These are phyloP conservation scores for Synergus laeviventris DNA, from an alignment of 2,888 invertebrate genomes.

Conservation along the genomic window DNA sequence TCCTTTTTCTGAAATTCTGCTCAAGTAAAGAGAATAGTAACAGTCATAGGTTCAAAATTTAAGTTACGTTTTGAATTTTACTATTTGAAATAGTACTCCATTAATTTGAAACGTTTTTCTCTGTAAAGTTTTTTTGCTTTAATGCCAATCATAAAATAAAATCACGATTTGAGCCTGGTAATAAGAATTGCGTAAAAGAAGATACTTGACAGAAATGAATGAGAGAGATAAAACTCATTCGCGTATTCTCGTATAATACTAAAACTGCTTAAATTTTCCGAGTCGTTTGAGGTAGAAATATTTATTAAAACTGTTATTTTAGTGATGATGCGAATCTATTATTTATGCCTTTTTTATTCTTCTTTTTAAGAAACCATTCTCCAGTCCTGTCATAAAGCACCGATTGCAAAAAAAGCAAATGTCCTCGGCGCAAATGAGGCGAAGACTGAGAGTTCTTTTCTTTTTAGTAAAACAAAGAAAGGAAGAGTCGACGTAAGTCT, in stretches of 20 bases:
- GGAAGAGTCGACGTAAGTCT: conserved; percentile 6
- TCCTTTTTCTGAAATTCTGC: too few relatives aligned
- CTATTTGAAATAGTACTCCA: too few relatives aligned
- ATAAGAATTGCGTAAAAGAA: conserved; percentile 5
- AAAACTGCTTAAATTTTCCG: conserved; percentile 33
- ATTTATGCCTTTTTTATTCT: not conserved
- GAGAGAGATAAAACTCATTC: conserved; percentile 7
- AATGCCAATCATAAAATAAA: not conserved
- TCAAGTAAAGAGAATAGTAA: too few relatives aligned
- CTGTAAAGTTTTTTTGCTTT: too few relatives aligned
- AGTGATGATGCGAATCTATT: not conserved
- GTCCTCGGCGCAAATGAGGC: conserved; percentile 9
- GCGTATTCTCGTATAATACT: conserved; percentile 21
- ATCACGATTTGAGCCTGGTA: not conserved
- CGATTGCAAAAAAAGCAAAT: conserved; percentile 4
- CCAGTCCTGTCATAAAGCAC: not conserved
- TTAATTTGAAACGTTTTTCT: too few relatives aligned
- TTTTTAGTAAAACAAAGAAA: conserved; percentile 3
- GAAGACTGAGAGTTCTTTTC: conserved; percentile 7
- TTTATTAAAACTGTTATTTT: conserved; percentile 16
- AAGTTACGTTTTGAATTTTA: too few relatives aligned
- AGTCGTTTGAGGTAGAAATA: conserved; percentile 11
- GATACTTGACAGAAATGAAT: conserved; percentile 13
- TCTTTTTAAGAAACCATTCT: not conserved
- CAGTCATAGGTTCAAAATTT: too few relatives aligned